A percentile compares a stretch with the other conserved stretches of the same genome.
Evolutionary conservation across 2,888 invertebrate genomes (phyloP).

Genomic region (Aphrophora alni): DNA sequence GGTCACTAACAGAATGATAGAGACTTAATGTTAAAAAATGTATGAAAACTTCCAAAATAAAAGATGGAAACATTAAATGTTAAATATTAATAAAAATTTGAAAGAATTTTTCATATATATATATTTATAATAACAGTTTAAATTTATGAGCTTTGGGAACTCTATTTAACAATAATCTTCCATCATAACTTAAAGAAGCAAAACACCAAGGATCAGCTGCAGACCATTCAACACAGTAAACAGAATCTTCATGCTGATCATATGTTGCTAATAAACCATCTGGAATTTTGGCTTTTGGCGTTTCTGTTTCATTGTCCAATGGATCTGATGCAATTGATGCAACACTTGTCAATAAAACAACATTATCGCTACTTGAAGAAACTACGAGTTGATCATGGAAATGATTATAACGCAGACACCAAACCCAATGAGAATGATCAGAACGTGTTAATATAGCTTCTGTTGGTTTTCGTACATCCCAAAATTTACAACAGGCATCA

Average conservation of each 20-base stretch:
- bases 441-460: slow-evolving; percentile 80
- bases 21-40: too few species aligned
- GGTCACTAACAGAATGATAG: too few species aligned
- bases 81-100: too few species aligned
- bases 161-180: slow-evolving; percentile 88
- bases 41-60: too few species aligned
- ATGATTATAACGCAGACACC: slow-evolving; percentile 73
- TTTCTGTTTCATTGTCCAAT: slow-evolving; percentile 33
- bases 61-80: too few species aligned
- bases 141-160: slow-evolving; percentile 96
- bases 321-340: slow-evolving; percentile 88
- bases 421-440: slow-evolving; percentile 85
- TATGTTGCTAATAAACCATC: slow-evolving; percentile 92
- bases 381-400: slow-evolving; percentile 96
- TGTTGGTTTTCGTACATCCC: slow-evolving; percentile 88
- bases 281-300: slow-evolving; percentile 43
- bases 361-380: slow-evolving; percentile 92
- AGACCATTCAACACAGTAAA: slow-evolving; percentile 97
- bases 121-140: slow-evolving; percentile 58
- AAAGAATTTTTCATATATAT: not conserved
- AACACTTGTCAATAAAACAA: slow-evolving; percentile 72
- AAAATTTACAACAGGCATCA: slow-evolving; percentile 93
- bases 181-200: slow-evolving; percentile 98
- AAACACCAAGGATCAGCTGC: slow-evolving; percentile 98
- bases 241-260: slow-evolving; percentile 97